These are phyloP conservation scores for Bradypus variegatus DNA, from an alignment of 2,797 vertebrate genomes.

Conservation along the genomic window DNA sequence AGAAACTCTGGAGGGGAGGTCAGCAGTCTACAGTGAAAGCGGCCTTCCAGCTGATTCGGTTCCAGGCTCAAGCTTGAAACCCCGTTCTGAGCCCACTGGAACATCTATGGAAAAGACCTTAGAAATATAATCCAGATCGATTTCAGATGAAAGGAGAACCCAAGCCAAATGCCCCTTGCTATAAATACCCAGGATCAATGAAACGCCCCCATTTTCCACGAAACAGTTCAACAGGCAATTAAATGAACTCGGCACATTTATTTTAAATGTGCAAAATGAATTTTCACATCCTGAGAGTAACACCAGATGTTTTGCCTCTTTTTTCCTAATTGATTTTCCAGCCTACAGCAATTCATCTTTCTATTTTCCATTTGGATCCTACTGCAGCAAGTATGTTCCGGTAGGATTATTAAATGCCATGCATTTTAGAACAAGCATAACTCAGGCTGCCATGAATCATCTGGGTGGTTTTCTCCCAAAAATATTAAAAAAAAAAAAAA, in stretches of 20 bases:
- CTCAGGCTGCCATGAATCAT: neutral
- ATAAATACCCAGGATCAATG: neutral
- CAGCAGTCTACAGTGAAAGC: neutral
- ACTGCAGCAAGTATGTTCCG: conserved; percentile 49
- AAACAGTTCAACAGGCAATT: neutral
- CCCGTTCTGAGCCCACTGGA: neutral
- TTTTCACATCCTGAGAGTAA: conserved; percentile 55
- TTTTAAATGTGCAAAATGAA: conserved; percentile 47
- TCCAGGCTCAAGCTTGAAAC: neutral
- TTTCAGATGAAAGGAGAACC: conserved; percentile 42
- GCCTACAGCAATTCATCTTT: conserved; percentile 41
- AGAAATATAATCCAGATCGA: conserved; percentile 30
- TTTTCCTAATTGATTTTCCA: conserved; percentile 59
- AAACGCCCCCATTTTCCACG: neutral
- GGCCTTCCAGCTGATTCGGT: neutral
- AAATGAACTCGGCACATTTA: conserved; percentile 46
- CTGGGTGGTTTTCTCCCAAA: neutral
- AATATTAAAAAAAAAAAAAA: neutral
- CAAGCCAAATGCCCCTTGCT: neutral
- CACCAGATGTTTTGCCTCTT: conserved; percentile 53
- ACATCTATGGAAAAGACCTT: neutral
- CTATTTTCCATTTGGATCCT: conserved; percentile 49
- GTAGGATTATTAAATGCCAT: conserved; percentile 46
- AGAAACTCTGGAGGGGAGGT: neutral
- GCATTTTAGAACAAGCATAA: conserved; percentile 48